These are phyloP conservation scores for Heliconius hermathena DNA, from an alignment of 1,140 invertebrate species.

Conservation along the genomic window DNA sequence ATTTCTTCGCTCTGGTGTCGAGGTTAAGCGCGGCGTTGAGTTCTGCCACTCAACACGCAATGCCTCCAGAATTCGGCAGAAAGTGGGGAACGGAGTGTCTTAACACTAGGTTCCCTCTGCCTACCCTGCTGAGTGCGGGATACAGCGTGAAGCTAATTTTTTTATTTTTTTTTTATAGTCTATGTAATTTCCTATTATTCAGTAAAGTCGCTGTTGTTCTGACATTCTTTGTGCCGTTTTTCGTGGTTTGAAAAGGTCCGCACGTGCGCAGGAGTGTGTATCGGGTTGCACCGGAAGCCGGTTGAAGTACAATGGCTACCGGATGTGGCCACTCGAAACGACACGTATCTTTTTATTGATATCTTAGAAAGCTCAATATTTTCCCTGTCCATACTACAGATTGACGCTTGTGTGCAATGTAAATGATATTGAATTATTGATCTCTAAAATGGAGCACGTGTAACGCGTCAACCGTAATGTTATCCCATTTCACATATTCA, in stretches of 20 bases:
- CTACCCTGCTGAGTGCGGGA: too few relatives aligned
- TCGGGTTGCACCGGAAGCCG: constrained; percentile 78
- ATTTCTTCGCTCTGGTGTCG: too few relatives aligned
- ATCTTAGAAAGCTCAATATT: constrained; percentile 79
- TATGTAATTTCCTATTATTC: constrained; percentile 29
- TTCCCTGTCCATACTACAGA: constrained; percentile 68
- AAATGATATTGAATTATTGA: constrained; percentile 56
- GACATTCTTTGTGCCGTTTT: constrained; percentile 61
- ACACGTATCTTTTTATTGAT: constrained; percentile 80
- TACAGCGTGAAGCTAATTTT: too few relatives aligned
- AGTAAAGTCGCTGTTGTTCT: constrained; percentile 49
- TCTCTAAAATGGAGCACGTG: constrained; percentile 45
- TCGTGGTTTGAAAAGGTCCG: constrained; percentile 76
- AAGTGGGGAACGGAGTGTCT: too few relatives aligned
- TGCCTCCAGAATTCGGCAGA: too few relatives aligned
- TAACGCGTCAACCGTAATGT: too few relatives aligned
- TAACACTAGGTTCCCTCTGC: too few relatives aligned
- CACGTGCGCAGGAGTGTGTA: constrained; percentile 80
- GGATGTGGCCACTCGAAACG: constrained; percentile 79
- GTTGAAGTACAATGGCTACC: constrained; percentile 75
- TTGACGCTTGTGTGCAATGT: constrained; percentile 49
- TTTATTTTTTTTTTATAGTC: background rate
- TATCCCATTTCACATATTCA: too few relatives aligned
- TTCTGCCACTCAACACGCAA: too few relatives aligned
- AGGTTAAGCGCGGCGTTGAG: too few relatives aligned